Base-by-base conservation (phyloP, 2,888 invertebrate genomes). In the Lasioglossum oenotherae region DNA sequence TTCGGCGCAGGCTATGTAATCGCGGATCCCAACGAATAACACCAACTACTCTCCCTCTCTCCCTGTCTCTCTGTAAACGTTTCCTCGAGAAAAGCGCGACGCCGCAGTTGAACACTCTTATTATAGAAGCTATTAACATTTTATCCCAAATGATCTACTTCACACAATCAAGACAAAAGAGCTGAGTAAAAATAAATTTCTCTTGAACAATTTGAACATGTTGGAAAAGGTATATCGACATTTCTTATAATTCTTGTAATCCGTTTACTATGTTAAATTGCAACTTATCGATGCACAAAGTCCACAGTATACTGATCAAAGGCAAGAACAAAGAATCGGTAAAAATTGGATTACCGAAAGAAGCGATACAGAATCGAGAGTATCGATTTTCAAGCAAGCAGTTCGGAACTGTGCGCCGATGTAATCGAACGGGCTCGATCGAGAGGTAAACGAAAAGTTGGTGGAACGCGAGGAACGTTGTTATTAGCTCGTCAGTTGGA, bases 401-500 rank as follows among this genome's bases (percentile, higher is more conserved):
- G 23, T 74, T 35, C 41, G n/a, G 72, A 64, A 73, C 64, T 78
- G 69, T 82, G 46, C 77, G 73, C 3, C 46, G 46, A 53, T 69
- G 8, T 67, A 83, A 82, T 74, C 46, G 82, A 38, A n/a, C 4
- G 27, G 64, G 12, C 67, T 12, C 19, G 49, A 64, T 31, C 41
- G 23, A 41, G 53, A 31, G 44, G 71, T 16, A 44, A 41, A 72
- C 38, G 35, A 41, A 31, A 67, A 67, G 23, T 74, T 31, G 8
- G 14, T 35, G 76, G 64, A 46, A 67, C 76, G 31, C 41, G 10
- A 16, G 31, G 23, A 76, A 76, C 64, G 72, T 27, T 60, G 60
- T 60, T 79, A 60, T 79, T 44, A 73, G 73, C 44, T 72, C 23
- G 67, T 72, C 38, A n/a, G n/a, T 27, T n/a, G n/a, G 57, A 81